These are phyloP conservation scores for Odiellus spinosus DNA, from an alignment of 2,888 invertebrate species.

Conservation along the genomic window DNA sequence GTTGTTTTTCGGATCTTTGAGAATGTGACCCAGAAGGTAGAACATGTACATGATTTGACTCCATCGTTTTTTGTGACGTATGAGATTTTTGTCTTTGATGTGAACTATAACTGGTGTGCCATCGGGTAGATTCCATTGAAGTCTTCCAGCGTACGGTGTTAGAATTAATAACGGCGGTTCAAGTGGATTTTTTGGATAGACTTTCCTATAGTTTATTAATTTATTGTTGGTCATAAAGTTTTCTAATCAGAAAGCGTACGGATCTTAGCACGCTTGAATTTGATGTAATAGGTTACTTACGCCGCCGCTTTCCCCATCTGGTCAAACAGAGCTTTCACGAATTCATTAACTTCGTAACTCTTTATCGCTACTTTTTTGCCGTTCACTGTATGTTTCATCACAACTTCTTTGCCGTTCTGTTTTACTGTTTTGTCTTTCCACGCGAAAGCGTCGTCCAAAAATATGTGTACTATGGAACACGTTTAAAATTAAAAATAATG, in stretches of 20 bases:
- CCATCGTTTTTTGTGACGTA: constrained; percentile 97
- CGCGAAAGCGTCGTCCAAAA: constrained; percentile 94
- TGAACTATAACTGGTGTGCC: constrained; percentile 95
- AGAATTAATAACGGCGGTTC: constrained; percentile 37
- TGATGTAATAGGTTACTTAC: constrained; percentile 42
- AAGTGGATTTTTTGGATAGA: no score
- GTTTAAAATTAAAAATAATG: no score
- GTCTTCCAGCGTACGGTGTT: constrained; percentile 91
- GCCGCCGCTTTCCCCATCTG: constrained; percentile 90
- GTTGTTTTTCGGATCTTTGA: constrained; percentile 32
- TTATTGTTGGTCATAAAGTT: no score
- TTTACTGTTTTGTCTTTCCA: constrained; percentile 56
- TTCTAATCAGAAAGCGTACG: no score
- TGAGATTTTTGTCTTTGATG: constrained; percentile 90
- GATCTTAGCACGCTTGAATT: no score
- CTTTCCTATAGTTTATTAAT: no score
- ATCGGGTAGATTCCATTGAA: constrained; percentile 89
- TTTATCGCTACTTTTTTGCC: no score
- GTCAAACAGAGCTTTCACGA: constrained; percentile 78
- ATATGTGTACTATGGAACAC: constrained; percentile 86
- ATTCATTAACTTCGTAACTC: constrained; percentile 91
- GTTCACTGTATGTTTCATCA: constrained; percentile 16
- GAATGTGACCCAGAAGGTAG: no score
- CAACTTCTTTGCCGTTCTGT: no score
- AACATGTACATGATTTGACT: constrained; percentile 51